These are phyloP conservation scores for Hyperoplus lanceolatus DNA, from an alignment of 2,797 vertebrate species.

Conservation along the genomic window DNA sequence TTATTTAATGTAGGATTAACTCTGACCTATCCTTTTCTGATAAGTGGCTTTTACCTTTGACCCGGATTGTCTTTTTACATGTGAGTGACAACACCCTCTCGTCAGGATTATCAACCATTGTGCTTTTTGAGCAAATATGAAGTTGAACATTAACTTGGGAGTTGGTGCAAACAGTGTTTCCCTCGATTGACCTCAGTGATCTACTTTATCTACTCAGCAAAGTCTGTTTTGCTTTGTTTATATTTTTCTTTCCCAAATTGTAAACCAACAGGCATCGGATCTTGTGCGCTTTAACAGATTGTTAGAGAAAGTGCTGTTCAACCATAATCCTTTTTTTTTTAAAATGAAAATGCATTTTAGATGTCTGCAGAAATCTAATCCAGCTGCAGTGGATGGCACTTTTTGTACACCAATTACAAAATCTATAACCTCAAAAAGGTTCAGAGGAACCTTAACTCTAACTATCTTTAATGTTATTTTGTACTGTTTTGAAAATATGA, in stretches of 20 bases:
- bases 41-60: conserved; percentile 32
- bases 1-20: conserved; percentile 18
- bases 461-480: neutral
- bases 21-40: conserved; percentile 32
- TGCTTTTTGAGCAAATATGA: neutral
- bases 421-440: neutral
- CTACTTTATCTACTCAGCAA: neutral
- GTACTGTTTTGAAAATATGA: neutral
- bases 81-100: neutral
- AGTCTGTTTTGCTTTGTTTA: neutral
- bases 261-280: neutral
- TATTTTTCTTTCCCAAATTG: conserved; percentile 17
- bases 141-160: conserved; percentile 4
- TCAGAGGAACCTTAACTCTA: neutral
- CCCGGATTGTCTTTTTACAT: neutral
- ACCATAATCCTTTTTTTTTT: conserved; percentile 26
- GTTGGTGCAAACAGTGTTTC: neutral
- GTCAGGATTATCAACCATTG: neutral
- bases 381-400: neutral
- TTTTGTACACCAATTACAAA: neutral
- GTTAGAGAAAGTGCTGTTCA: conserved; percentile 25
- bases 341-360: neutral
- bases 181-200: neutral
- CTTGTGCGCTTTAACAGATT: conserved; percentile 15
- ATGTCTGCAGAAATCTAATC: conserved; percentile 17